phyloP scores from a whole-genome alignment of 2,113 vertebrate species.

The Psilopsiagon aurifrons region DNA sequence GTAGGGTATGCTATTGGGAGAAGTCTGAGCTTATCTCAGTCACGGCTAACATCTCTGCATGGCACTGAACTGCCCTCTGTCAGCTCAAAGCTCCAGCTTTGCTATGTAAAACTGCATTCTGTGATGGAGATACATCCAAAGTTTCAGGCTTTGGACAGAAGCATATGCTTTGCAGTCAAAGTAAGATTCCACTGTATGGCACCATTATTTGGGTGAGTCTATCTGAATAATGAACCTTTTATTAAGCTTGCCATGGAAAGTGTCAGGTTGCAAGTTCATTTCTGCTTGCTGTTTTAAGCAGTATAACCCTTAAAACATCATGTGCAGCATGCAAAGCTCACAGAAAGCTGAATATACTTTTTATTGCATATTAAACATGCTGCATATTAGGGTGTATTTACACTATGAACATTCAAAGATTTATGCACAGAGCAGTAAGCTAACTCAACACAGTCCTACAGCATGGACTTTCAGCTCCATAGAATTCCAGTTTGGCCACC shows the following conservation, averaged over 20 bases:
- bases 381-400: neutral
- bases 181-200: neutral
- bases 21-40: neutral
- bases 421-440: neutral
- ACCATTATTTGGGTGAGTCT: neutral
- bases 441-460: neutral
- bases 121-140: neutral
- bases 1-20: neutral
- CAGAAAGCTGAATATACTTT: neutral
- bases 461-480: neutral
- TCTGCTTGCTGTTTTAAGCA: neutral
- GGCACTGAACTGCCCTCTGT: neutral
- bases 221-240: neutral
- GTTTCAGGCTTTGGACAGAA: neutral
- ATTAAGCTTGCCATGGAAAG: neutral
- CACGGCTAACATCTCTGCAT: neutral
- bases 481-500: neutral
- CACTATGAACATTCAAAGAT: neutral
- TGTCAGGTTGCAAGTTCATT: neutral
- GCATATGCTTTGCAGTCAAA: neutral
- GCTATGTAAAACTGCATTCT: neutral
- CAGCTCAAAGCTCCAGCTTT: neutral
- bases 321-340: neutral
- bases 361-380: neutral
- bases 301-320: neutral